Evolutionary conservation across 2,888 invertebrate genomes (phyloP), one percentile per base, ranked within the genome.

Genomic region (Zaprionus lineosus): DNA sequence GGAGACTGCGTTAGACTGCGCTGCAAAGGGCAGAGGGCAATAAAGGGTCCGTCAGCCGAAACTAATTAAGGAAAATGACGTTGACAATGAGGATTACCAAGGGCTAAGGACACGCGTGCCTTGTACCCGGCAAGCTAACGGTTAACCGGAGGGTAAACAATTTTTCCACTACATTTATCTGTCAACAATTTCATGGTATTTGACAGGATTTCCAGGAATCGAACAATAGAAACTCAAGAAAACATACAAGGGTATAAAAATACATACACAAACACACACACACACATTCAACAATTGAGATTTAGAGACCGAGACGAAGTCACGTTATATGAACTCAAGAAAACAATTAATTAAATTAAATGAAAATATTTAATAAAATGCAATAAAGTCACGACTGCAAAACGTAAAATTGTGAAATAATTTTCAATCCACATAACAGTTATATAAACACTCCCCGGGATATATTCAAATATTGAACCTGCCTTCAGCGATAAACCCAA

Each of bases 61-160:
- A 74, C 75, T 75, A 73, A 73, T 73, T 73, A 73, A 67, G 21
- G 33, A 57, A 71, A 75, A 73, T 71, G 21, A 59, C 61, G 60
- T 37, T 53, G 60, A 72, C 65, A 69, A 46, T 66, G 61, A 41
- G 53, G 46, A 69, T 65, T 64, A 48, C 29, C 31, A 37, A 34
- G 33, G 28, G 24, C 18, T 33, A 28, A 39, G 50, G 8, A 67
- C 18, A 56, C 66, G 39, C 59, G 64, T 52, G 61, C 48, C 46
- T 48, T 43, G 52, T 29, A 8, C 4, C 24, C n/a, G 24, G 24
- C n/a, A n/a, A 19, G 34, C 15, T 11, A 2, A 48, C 18, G 18
- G 11, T 34, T 3, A 26, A 56, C 19, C 41, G 31, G 16, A 46
- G 31, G 24, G 34, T 16, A 50, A 50, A 53, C 39, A 8, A 39